Evolutionary conservation across 2,797 vertebrate genomes (phyloP), one percentile per base, ranked within the genome.

Genomic region (Enteromius thamalakanensis): DNA sequence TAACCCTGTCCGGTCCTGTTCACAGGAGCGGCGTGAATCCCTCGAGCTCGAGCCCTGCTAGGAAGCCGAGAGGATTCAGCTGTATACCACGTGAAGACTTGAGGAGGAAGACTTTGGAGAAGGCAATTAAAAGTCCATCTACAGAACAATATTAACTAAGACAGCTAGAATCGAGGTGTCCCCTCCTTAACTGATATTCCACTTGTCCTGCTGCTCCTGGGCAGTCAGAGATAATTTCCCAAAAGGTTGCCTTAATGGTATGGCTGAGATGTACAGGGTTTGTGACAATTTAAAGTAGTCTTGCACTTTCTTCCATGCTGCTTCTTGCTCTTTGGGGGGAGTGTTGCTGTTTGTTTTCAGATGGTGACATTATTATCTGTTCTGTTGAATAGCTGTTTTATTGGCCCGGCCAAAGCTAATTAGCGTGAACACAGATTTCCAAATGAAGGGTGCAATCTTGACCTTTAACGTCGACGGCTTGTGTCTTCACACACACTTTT

Each of bases 191-290:
- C 62, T 82, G 83, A 83, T 80, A 82, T 79, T 78, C 84, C 76
- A 74, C 84, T 88, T 88, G 82, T 87, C 32, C 74, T 86, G 79
- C 81, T 86, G 86, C 79, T 88, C 79, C 84, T 86, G 87, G 86
- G 55, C 86, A 88, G 84, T 86, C 84, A 77, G 78, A 84, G 87
- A 87, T 87, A 86, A 88, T 88, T 87, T 88, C 87, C 87, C 86
- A 86, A 81, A 80, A 86, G 87, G 82, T 87, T 84, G 58, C 79
- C 53, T 76, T 87, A 87, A 88, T 87, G 76, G 76, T 86, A 80
- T 74, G 77, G 84, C 67, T 87, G 79, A 87, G 75, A 81, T 76
- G 60, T 79, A 87, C 60, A 72, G 47, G 68, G 75, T 84, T 77
- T 87, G 80, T 85, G 83, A 85, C 86, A 86, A 87, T 88, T 81